Evolutionary conservation across 2,797 vertebrate species (phyloP).

Genomic region (Cottoperca gobio): DNA sequence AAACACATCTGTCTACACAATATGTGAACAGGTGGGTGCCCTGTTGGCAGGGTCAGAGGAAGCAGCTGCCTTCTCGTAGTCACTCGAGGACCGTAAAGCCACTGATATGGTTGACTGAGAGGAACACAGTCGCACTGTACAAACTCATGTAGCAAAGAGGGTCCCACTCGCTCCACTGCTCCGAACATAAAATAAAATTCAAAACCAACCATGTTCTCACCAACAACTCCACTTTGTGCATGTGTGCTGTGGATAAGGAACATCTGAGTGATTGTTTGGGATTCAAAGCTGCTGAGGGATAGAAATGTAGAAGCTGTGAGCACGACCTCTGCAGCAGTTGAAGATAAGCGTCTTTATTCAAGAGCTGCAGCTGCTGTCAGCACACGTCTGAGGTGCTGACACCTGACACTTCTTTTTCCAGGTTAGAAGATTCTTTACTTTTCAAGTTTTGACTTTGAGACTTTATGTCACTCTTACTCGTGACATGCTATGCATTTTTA

Average conservation of each 20-base stretch:
- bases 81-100: slow-evolving; percentile 40
- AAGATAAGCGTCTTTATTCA: slow-evolving; percentile 58
- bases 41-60: slow-evolving; percentile 28
- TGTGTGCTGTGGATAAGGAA: background rate
- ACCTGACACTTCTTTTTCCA: slow-evolving; percentile 16
- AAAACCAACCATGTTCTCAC: background rate
- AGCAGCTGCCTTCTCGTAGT: slow-evolving; percentile 41
- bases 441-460: slow-evolving; percentile 51
- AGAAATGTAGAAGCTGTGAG: slow-evolving; percentile 9
- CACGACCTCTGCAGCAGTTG: slow-evolving; percentile 13
- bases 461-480: background rate
- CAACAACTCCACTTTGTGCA: background rate
- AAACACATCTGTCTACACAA: slow-evolving; percentile 4
- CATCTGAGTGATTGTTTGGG: slow-evolving; percentile 12
- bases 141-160: background rate
- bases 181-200: background rate
- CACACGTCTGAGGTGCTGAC: slow-evolving; percentile 44
- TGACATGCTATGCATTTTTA: slow-evolving; percentile 16
- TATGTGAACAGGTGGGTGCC: slow-evolving; percentile 41
- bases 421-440: slow-evolving; percentile 14
- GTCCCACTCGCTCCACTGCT: background rate
- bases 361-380: slow-evolving; percentile 50
- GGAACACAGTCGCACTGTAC: background rate
- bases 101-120: slow-evolving; percentile 14
- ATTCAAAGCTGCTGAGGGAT: slow-evolving; percentile 26